Evolutionary conservation across 2,797 vertebrate genomes (phyloP), one percentile per base, ranked within the genome.

Genomic region (Sebastes iracundus): DNA sequence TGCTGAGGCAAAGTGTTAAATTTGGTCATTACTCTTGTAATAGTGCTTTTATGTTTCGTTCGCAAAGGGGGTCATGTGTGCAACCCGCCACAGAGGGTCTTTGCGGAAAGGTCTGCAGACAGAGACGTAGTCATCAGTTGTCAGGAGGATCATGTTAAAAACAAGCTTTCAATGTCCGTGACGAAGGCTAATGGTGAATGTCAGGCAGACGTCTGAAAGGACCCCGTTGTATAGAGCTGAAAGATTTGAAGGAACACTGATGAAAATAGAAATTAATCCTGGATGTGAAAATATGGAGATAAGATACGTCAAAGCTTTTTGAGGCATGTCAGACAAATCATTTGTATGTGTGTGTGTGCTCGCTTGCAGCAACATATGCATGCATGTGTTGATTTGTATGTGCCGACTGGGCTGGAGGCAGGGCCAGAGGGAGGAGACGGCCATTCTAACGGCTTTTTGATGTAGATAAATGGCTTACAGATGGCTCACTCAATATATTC

Each of bases 1-100:
- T 96, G 96, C 93, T 90, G 96, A 97, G 94, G 92, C 94, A 95
- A 97, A 97, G 96, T 96, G 96, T 97, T 97, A 97, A 97, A 97
- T 97, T 96, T 97, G 96, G 96, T 97, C 97, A 97, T 97, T 97
- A 97, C 96, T 97, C 96, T 96, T 96, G 84, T 93, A 93, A 94
- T 94, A 86, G 96, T 96, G 96, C 95, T 96, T 97, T 93, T 93
- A 94, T 89, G 89, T 90, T 90, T 90, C 77, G 72, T 77, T 91
- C 85, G 52, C 85, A 83, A 68, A 60, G 58, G 91, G 91, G 93
- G 93, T 93, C 93, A 87, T 81, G 87, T 84, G 83, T 81, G 86
- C 70, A 64, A 58, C 74, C 46, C 28, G 74, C 84, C 88, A 68
- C 85, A 72, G 81, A 79, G 60, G 85, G 87, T 79, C 90, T 89